Base-by-base conservation (phyloP, 2,888 invertebrate species). In the Agrochola lychnidis region DNA sequence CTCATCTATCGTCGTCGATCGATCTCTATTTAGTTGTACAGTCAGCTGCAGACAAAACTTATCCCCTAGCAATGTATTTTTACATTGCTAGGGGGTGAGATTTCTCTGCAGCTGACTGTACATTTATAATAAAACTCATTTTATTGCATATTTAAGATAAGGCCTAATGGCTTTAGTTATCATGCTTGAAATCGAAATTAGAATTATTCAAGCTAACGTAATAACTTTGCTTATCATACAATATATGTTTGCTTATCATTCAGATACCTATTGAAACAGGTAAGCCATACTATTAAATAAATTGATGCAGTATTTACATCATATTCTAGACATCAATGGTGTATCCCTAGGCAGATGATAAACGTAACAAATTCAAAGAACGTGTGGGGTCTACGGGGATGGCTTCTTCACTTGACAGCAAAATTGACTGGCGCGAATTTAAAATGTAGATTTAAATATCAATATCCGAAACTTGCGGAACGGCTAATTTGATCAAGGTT, bases 121-220 rank as follows among this genome's bases (percentile, higher is more conserved):
- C 25, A 19, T 64, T 40, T 19, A n/a, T 10, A 16, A 14, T 9
- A 30, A 30, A 59, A 30, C 59, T 42, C 10, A n/a, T 22, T 56
- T n/a, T 6, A 66, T 72, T 66, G 56, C 4, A 16, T 45, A 45
- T 19, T 73, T 48, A 48, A 22, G 14, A 51, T 22, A 40, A 61
- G 16, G 9, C 62, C 45, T 66, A 48, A 59, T 42, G 36, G 12
- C 19, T 66, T 67, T 53, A 45, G 2, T 40, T 53, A 53, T 36
- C n/a, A 45, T 63, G 30, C 12, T 57, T n/a, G n/a, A 78, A 69
- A 77, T 62, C 45, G 12, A 30, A 70, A 62, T 36, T 53, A 45
- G 14, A 57, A 77, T 77, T 42, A 63, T 30, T 7, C 36, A 63
- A 59, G n/a, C 22, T 36, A 6, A 25, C 42, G 25, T 36, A 40